Evolutionary conservation across 2,113 vertebrate genomes (phyloP).

Genomic region (Leiothrix lutea): DNA sequence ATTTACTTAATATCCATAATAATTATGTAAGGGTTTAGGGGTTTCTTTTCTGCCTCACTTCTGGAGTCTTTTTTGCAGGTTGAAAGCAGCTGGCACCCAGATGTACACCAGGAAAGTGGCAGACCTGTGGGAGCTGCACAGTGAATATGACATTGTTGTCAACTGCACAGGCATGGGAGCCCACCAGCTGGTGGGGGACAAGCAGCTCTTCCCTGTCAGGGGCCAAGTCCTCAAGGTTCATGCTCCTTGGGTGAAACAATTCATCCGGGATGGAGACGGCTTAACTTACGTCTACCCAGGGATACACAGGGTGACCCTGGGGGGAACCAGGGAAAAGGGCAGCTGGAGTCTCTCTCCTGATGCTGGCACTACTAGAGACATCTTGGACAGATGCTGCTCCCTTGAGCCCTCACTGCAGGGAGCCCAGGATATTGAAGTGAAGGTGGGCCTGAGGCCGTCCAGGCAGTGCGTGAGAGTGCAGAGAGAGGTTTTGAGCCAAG

Average conservation of each 20-base stretch:
- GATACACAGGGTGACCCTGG: slow-evolving; percentile 73
- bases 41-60: neutral
- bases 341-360: slow-evolving; percentile 80
- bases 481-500: slow-evolving; percentile 70
- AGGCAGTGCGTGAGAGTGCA: slow-evolving; percentile 78
- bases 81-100: slow-evolving; percentile 75
- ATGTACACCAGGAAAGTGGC: slow-evolving; percentile 72
- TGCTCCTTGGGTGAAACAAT: slow-evolving; percentile 91
- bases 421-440: slow-evolving; percentile 66
- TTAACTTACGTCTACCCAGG: slow-evolving; percentile 89
- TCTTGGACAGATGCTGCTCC: slow-evolving; percentile 79
- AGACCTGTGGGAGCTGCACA: slow-evolving; percentile 80
- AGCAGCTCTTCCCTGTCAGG: slow-evolving; percentile 74
- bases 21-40: neutral
- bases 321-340: slow-evolving; percentile 82
- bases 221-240: slow-evolving; percentile 87
- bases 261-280: slow-evolving; percentile 82
- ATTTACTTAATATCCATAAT: neutral
- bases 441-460: slow-evolving; percentile 86
- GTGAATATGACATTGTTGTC: slow-evolving; percentile 79
- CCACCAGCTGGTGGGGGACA: slow-evolving; percentile 73
- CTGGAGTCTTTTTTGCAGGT: slow-evolving; percentile 41
- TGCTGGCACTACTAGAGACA: slow-evolving; percentile 62
- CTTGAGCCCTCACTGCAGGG: slow-evolving; percentile 83
- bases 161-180: slow-evolving; percentile 90